These are phyloP conservation scores for Embiotoca jacksoni DNA, from an alignment of 2,113 vertebrate species.

Conservation along the genomic window DNA sequence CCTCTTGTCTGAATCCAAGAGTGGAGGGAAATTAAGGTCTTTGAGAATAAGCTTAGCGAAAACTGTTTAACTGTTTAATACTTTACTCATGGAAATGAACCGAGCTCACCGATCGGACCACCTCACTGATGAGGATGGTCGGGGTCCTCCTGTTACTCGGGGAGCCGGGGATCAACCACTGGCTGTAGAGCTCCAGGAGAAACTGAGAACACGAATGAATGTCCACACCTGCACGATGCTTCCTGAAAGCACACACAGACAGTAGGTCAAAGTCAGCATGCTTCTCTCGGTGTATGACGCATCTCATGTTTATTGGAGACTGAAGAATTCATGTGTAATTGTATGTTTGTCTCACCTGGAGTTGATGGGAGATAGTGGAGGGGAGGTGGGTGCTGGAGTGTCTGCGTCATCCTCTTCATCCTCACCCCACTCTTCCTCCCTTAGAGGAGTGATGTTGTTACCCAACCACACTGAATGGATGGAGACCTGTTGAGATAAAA, in stretches of 20 bases:
- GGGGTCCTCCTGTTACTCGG: conserved; percentile 91
- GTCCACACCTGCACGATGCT: conserved; percentile 97
- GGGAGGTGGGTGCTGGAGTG: conserved; percentile 86
- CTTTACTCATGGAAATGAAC: too few relatives aligned
- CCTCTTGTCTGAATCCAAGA: background rate
- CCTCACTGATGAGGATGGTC: conserved; percentile 93
- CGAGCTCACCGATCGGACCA: conserved; percentile 93
- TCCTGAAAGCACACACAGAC: conserved; percentile 81
- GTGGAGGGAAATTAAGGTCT: background rate
- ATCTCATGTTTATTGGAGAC: too few relatives aligned
- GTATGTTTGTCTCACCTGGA: conserved; percentile 86
- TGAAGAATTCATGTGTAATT: too few relatives aligned
- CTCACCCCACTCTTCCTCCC: conserved; percentile 96
- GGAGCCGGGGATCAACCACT: conserved; percentile 94
- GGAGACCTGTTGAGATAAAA: conserved; percentile 87
- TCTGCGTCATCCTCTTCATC: conserved; percentile 97
- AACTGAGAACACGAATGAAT: conserved; percentile 99
- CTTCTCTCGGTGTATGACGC: background rate
- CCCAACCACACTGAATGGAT: conserved; percentile 98
- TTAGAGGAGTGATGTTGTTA: conserved; percentile 95
- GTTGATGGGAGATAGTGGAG: conserved; percentile 92
- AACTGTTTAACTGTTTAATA: too few relatives aligned
- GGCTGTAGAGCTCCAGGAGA: conserved; percentile 96
- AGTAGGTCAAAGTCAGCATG: background rate
- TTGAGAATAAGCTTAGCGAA: too few relatives aligned